phyloP scores from a whole-genome alignment of 1,140 invertebrate species.

The Tetraneura akinire region DNA sequence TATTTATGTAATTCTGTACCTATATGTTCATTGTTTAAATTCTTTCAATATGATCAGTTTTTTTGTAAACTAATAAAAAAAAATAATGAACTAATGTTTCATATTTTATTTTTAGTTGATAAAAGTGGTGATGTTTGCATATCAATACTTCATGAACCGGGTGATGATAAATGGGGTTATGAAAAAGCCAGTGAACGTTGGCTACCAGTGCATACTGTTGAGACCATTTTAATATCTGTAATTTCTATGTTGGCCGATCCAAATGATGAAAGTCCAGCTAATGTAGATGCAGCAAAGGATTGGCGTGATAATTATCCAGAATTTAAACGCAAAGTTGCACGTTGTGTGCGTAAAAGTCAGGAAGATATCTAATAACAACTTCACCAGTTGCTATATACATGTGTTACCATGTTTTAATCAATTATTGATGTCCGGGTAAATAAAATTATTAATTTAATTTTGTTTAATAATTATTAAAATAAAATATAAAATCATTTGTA shows the following conservation, averaged over 20 bases:
- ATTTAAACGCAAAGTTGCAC: constrained; percentile 96
- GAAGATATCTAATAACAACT: constrained; percentile 81
- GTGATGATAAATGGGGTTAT: constrained; percentile 99
- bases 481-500: too few species aligned
- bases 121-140: constrained; percentile 99
- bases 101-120: constrained; percentile 74
- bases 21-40: too few species aligned
- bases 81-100: too few species aligned
- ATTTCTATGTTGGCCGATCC: constrained; percentile 99
- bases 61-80: too few species aligned
- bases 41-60: too few species aligned
- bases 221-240: constrained; percentile 98
- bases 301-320: constrained; percentile 96
- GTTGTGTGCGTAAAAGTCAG: constrained; percentile 97
- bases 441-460: constrained; percentile 26
- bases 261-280: constrained; percentile 99
- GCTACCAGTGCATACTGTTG: constrained; percentile 98
- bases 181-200: constrained; percentile 98
- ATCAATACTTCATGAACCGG: constrained; percentile 98
- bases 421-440: constrained; percentile 47
- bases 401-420: constrained; percentile 40
- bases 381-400: constrained; percentile 38
- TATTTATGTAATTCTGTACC: too few species aligned
- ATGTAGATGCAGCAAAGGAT: constrained; percentile 99
- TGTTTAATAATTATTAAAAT: too few species aligned